Evolutionary conservation across 1,140 invertebrate genomes (phyloP).

Genomic region (Pseudomyrmex sp.): DNA sequence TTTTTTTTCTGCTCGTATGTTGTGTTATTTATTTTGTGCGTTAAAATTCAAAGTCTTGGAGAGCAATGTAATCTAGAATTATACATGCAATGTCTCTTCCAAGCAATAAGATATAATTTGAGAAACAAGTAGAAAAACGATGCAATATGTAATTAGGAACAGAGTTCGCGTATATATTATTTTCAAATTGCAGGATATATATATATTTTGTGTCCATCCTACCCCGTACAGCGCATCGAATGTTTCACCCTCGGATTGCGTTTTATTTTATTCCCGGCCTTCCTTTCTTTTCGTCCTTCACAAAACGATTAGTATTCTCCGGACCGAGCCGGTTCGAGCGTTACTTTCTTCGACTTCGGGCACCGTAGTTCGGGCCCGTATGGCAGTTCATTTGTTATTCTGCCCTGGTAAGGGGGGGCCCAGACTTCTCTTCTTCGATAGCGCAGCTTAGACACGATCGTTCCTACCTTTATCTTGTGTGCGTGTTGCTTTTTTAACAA

Average conservation of each 20-base stretch:
- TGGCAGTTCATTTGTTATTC: conserved; percentile 78
- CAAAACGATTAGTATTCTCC: conserved; percentile 76
- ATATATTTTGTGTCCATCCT: background rate
- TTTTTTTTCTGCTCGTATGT: conserved; percentile 16
- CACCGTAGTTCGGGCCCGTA: conserved; percentile 68
- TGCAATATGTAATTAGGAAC: too few species aligned
- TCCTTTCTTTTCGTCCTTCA: conserved; percentile 63
- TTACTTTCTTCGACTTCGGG: conserved; percentile 67
- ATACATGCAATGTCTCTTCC: background rate
- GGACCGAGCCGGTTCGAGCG: conserved; percentile 63
- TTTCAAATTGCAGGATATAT: background rate
- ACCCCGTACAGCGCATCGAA: conserved; percentile 22
- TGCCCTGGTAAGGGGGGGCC: conserved; percentile 56
- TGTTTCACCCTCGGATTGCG: background rate
- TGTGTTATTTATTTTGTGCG: background rate
- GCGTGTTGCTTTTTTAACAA: conserved; percentile 1
- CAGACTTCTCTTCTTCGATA: conserved; percentile 51
- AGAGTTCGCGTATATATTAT: background rate
- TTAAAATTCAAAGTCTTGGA: background rate
- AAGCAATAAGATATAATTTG: too few species aligned
- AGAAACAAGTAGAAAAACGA: too few species aligned
- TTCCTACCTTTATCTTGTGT: background rate
- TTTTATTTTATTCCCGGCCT: conserved; percentile 20
- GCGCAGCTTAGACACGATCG: conserved; percentile 53
- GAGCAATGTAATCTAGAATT: background rate